Percentiles rank a stretch among this genome's conserved stretches.
Conservation (phyloP, 1,140 invertebrate species). For the Pogonus chalceus region DNA sequence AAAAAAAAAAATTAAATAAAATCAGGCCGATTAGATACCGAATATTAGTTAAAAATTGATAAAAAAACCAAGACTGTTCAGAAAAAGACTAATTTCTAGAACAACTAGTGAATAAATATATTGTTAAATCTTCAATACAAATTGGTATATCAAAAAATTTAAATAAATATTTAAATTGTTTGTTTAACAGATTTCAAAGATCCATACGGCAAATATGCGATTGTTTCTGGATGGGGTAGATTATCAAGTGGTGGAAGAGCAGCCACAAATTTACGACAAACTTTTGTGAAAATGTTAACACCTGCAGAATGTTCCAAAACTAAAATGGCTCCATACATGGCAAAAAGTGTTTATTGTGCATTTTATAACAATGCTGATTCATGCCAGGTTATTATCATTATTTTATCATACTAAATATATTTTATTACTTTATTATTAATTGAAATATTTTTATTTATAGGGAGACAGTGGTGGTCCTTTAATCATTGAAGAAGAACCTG, state of each 20-base stretch:
- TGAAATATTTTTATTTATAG: conserved; percentile 30
- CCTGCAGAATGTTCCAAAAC: neutral
- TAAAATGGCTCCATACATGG: neutral
- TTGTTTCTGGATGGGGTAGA: neutral
- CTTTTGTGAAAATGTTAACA: neutral
- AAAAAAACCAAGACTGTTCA: too few species aligned
- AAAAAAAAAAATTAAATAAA: too few species aligned
- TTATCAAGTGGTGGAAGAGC: neutral
- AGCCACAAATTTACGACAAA: neutral
- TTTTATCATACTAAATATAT: conserved; percentile 10
- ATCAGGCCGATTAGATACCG: too few species aligned
- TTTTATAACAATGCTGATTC: neutral
- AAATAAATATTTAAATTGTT: too few species aligned
- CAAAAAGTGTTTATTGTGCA: conserved; percentile 2
- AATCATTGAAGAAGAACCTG: conserved; percentile 31
- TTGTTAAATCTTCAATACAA: too few species aligned
- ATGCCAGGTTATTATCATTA: conserved; percentile 9
- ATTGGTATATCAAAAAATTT: too few species aligned
- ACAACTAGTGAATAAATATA: too few species aligned
- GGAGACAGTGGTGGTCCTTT: conserved; percentile 53
- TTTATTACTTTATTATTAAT: conserved; percentile 10
- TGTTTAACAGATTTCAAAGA: neutral
- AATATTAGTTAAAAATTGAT: too few species aligned
- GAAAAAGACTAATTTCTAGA: too few species aligned
- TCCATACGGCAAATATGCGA: neutral